A percentile compares a stretch with the other conserved stretches of the same genome.
phyloP scores from a whole-genome alignment of 2,113 vertebrate genomes.

The Pygoscelis antarcticus region DNA sequence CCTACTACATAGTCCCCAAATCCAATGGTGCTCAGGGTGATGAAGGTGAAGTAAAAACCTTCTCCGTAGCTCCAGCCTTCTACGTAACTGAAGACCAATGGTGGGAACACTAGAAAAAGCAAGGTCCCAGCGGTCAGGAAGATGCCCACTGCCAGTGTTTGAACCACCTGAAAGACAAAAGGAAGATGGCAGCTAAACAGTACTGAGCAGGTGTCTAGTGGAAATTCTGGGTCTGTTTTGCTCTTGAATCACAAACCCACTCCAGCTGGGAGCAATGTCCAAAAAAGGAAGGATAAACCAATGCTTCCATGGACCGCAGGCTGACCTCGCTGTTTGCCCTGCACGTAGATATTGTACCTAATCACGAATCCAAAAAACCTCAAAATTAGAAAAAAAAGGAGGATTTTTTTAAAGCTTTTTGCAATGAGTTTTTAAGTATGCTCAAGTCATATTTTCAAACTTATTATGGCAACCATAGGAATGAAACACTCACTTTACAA shows the following conservation, averaged over 20 bases:
- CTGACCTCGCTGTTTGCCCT: not conserved
- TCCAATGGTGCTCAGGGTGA: conserved; percentile 86
- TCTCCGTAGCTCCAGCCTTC: conserved; percentile 84
- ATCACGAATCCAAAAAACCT: not conserved
- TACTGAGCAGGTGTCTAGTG: not conserved
- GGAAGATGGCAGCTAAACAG: not conserved
- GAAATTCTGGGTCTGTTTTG: not conserved
- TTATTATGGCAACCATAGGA: not conserved
- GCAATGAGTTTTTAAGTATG: not conserved
- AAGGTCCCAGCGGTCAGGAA: conserved; percentile 84
- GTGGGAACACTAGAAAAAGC: conserved; percentile 85
- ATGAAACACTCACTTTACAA: not conserved
- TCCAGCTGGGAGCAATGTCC: not conserved
- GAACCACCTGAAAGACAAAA: conserved; percentile 69
- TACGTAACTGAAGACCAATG: conserved; percentile 88
- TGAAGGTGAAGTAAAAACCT: conserved; percentile 87
- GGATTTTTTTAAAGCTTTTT: not conserved
- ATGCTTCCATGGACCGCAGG: not conserved
- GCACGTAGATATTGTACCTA: not conserved
- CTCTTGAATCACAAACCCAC: not conserved
- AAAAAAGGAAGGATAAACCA: not conserved
- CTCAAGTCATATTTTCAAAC: not conserved
- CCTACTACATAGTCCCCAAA: conserved; percentile 86
- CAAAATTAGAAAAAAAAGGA: not conserved
- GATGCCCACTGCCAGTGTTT: conserved; percentile 77